Conservation (phyloP, 1,140 invertebrate genomes). For the Zaprionus gabonicus region DNA sequence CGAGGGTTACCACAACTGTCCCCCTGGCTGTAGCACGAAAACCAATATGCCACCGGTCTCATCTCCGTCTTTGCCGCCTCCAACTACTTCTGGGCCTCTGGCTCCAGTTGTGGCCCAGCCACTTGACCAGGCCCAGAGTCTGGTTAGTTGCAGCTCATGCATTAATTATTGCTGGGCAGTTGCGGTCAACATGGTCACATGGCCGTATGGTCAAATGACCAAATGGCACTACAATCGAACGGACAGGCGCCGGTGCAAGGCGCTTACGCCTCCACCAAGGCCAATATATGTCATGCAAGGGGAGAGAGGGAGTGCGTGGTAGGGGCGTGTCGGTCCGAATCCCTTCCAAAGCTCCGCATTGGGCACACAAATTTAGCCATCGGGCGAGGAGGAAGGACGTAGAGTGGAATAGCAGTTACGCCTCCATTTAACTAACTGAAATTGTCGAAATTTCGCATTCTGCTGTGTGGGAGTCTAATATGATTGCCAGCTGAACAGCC, state of each 20-base stretch:
- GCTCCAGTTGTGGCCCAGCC: slow-evolving; percentile 2
- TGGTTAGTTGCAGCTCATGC: slow-evolving; percentile 72
- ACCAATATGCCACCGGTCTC: slow-evolving; percentile 9
- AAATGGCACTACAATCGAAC: slow-evolving; percentile 40
- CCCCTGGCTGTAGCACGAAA: slow-evolving; percentile 7
- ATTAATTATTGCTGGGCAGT: slow-evolving; percentile 82
- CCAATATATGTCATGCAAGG: slow-evolving; percentile 16
- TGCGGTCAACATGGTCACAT: slow-evolving; percentile 62
- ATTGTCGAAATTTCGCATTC: slow-evolving; percentile 55
- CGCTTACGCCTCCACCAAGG: slow-evolving; percentile 19
- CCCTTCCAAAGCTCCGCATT: slow-evolving; percentile 31
- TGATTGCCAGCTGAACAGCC: slow-evolving; percentile 44
- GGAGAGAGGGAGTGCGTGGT: not conserved
- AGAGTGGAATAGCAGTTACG: slow-evolving; percentile 29
- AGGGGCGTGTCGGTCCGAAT: slow-evolving; percentile 13
- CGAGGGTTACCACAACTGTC: slow-evolving; percentile 21
- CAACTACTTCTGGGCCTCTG: slow-evolving; percentile 2
- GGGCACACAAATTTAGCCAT: slow-evolving; percentile 51
- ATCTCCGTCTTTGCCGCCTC: not conserved
- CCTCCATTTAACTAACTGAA: slow-evolving; percentile 75
- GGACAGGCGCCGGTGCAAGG: slow-evolving; percentile 17
- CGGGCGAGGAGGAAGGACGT: not conserved
- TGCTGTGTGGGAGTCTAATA: slow-evolving; percentile 38
- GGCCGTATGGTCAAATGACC: slow-evolving; percentile 45
- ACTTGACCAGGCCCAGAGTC: slow-evolving; percentile 30